Evolutionary conservation across 2,113 vertebrate genomes (phyloP).

Genomic region (Origma solitaria): DNA sequence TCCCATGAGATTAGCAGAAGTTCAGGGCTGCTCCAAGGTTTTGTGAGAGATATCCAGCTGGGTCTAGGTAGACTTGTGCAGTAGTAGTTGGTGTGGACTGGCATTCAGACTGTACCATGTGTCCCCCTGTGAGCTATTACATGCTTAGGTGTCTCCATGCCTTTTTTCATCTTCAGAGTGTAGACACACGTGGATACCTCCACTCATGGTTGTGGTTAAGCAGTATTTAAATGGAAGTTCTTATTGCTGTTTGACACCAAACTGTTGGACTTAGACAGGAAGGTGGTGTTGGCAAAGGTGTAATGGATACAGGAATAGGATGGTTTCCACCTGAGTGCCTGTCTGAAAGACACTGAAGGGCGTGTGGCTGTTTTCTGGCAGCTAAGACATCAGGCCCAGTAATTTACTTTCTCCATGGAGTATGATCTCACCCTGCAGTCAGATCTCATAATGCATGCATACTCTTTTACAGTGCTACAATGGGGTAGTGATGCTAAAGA

Average conservation of each 20-base stretch:
- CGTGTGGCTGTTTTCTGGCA: background rate
- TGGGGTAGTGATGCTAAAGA: background rate
- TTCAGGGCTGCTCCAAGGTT: background rate
- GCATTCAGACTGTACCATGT: background rate
- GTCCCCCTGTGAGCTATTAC: fast-evolving
- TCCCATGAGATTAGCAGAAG: background rate
- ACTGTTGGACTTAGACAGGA: background rate
- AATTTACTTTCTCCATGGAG: background rate
- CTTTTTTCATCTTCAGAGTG: background rate
- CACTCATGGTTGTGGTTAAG: background rate
- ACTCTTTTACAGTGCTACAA: background rate
- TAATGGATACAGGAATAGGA: background rate
- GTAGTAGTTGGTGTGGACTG: background rate
- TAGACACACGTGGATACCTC: fast-evolving
- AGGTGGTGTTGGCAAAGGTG: background rate
- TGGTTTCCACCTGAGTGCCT: background rate
- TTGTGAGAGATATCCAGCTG: background rate
- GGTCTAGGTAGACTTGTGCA: background rate
- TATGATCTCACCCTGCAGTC: background rate
- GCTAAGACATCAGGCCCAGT: background rate
- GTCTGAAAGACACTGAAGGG: background rate
- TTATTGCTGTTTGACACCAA: background rate
- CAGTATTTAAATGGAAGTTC: background rate
- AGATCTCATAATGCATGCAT: background rate
- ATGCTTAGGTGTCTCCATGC: fast-evolving